A percentile compares a stretch with the other conserved stretches of the same genome.
phyloP scores from a whole-genome alignment of 2,113 vertebrate species.

The Halichoerus grypus region DNA sequence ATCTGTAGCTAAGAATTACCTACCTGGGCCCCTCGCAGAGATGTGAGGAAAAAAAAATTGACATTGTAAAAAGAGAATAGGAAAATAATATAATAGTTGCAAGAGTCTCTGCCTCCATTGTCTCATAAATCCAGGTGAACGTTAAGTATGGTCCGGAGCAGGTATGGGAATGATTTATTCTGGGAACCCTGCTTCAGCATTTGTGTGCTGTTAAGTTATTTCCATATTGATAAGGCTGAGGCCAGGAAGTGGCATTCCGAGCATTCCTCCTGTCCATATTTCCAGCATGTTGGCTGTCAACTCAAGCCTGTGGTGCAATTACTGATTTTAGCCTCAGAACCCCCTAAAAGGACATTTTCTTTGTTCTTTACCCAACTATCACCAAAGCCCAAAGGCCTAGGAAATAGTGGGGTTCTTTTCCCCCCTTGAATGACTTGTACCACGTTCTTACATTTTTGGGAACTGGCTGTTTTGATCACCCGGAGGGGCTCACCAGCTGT shows the following conservation, averaged over 20 bases:
- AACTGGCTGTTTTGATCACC: not conserved
- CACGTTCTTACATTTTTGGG: not conserved
- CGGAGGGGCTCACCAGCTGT: not conserved
- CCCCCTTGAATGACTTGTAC: not conserved
- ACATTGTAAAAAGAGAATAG: conserved; percentile 26
- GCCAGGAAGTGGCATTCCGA: conserved; percentile 69
- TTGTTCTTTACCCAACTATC: not conserved
- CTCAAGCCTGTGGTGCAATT: not conserved
- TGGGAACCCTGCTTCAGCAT: conserved; percentile 9
- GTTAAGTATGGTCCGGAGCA: not conserved
- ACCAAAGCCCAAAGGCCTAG: not conserved
- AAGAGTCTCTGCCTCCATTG: conserved; percentile 51
- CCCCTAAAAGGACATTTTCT: not conserved
- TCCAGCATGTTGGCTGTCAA: conserved; percentile 40
- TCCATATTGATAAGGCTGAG: conserved; percentile 80
- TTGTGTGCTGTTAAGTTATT: conserved; percentile 78
- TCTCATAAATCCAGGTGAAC: conserved; percentile 72
- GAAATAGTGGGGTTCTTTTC: not conserved
- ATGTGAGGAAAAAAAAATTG: conserved; percentile 38
- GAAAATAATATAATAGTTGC: conserved; percentile 71
- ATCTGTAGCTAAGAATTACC: conserved; percentile 5
- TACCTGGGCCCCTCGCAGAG: conserved; percentile 62
- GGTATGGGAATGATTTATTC: conserved; percentile 79
- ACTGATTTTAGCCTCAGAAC: not conserved
- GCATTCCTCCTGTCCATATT: conserved; percentile 65